A percentile compares a stretch with the other conserved stretches of the same genome.
These are phyloP conservation scores for Pluvianellus socialis DNA, from an alignment of 2,113 vertebrate genomes.

Conservation along the genomic window DNA sequence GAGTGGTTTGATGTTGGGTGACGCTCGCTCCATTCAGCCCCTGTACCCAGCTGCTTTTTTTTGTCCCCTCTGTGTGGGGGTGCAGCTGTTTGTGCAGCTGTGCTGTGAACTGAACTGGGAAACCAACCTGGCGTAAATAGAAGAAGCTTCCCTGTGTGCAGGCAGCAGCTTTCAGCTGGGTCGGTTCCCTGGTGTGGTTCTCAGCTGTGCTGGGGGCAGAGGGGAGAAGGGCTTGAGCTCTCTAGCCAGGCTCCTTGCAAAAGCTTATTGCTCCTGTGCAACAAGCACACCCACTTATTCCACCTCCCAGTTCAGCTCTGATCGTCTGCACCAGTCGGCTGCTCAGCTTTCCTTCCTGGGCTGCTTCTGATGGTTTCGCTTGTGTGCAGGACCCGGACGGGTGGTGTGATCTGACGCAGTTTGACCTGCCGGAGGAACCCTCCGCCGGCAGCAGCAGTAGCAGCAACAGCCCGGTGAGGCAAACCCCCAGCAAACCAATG, in stretches of 20 bases:
- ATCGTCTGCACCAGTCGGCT: not conserved
- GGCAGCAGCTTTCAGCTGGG: not conserved
- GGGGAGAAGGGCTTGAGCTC: not conserved
- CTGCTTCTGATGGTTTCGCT: not conserved
- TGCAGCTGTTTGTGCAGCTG: constrained; percentile 45
- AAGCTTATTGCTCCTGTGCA: not conserved
- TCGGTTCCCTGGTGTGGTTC: not conserved
- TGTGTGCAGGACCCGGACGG: constrained; percentile 85
- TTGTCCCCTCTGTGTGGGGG: not conserved
- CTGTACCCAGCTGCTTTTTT: not conserved
- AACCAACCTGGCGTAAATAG: not conserved
- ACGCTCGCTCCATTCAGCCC: not conserved
- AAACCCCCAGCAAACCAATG: not conserved
- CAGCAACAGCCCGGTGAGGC: not conserved
- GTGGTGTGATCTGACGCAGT: constrained; percentile 93
- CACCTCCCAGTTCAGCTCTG: not conserved
- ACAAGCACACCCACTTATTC: not conserved
- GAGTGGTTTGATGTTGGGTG: not conserved
- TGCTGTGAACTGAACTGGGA: not conserved
- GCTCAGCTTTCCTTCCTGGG: not conserved
- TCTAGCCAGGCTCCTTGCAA: not conserved
- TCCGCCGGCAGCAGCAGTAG: constrained; percentile 38
- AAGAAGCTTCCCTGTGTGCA: not conserved
- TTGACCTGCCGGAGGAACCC: constrained; percentile 87
- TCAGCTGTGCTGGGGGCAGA: not conserved